phyloP scores from a whole-genome alignment of 2,797 vertebrate species.

The Nyctibius grandis region DNA sequence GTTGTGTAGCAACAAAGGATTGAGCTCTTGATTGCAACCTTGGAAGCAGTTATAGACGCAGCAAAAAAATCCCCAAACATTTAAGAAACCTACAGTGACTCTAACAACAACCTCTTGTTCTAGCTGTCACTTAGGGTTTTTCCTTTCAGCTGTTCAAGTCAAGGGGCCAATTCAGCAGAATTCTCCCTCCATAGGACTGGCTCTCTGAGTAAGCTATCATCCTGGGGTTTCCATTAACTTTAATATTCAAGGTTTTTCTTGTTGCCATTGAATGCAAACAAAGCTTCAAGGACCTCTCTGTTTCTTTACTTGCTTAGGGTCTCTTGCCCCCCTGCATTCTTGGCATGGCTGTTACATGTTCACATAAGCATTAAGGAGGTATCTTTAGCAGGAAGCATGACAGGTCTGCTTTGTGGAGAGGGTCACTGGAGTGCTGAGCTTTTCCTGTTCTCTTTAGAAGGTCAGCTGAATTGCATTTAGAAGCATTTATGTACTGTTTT shows the following conservation, averaged over 20 bases:
- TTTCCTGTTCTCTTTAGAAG: not conserved
- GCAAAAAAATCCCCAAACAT: not conserved
- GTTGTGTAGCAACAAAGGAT: not conserved
- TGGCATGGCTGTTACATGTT: accelerated
- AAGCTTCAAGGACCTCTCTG: not conserved
- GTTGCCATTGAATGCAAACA: not conserved
- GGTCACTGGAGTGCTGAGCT: not conserved
- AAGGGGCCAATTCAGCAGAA: not conserved
- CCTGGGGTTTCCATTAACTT: not conserved
- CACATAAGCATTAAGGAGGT: not conserved
- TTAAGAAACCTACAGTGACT: not conserved
- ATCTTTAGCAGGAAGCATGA: not conserved
- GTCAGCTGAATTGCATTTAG: not conserved
- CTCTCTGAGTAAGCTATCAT: not conserved
- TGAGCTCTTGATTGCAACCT: not conserved
- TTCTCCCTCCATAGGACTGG: not conserved
- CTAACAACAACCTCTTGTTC: not conserved
- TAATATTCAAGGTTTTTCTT: not conserved
- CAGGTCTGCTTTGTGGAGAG: not conserved
- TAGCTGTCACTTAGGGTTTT: not conserved
- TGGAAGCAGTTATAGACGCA: not conserved
- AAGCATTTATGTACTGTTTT: not conserved
- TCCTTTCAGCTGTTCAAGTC: not conserved
- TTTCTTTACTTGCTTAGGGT: not conserved
- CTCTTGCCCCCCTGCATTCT: not conserved